Evolutionary conservation across 2,797 vertebrate species (phyloP), one percentile per base, ranked within the genome.

Genomic region (Acanthurus lineatus): DNA sequence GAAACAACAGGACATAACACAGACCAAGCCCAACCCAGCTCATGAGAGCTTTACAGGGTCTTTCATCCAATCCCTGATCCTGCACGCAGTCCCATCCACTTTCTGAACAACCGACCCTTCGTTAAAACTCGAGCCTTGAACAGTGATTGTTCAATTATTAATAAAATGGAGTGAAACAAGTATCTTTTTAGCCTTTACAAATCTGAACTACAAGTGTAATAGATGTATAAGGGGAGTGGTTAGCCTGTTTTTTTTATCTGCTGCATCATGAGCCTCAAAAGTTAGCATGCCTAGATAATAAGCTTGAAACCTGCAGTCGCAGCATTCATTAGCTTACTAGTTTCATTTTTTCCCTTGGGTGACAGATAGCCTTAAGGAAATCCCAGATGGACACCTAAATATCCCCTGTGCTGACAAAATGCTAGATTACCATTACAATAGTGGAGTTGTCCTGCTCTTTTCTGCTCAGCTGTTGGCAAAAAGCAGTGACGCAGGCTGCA

Each of bases 1-100:
- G 60, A 78, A 78, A 67, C 58, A 32, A 45, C 19, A 73, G 88
- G 84, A 83, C 76, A 71, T 53, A 85, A 85, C 67, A 64, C 79
- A 89, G 74, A 82, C 74, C 61, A 38, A 81, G 58, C 54, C 73
- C 73, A 85, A 65, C 67, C 61, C 75, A 74, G 64, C 38, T 52
- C 57, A 57, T 68, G 79, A 65, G 71, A 75, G 73, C 70, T 28
- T 53, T 40, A 35, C 28, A 19, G 38, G 73, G 57, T 73, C 25
- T 64, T 40, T 12, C 45, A 53, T 78, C 32, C 69, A 83, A 22
- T 56, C 62, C 45, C 20, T 71, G 47, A 83, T 73, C 56, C 57
- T 60, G 14, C 67, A 49, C 49, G 28, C 32, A 25, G 6, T 48
- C 17, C 57, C 45, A n/a, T 59, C 44, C 58, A 65, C 47, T 61